Evolutionary conservation across 1,140 invertebrate genomes (phyloP).

Genomic region (Arion vulgaris): DNA sequence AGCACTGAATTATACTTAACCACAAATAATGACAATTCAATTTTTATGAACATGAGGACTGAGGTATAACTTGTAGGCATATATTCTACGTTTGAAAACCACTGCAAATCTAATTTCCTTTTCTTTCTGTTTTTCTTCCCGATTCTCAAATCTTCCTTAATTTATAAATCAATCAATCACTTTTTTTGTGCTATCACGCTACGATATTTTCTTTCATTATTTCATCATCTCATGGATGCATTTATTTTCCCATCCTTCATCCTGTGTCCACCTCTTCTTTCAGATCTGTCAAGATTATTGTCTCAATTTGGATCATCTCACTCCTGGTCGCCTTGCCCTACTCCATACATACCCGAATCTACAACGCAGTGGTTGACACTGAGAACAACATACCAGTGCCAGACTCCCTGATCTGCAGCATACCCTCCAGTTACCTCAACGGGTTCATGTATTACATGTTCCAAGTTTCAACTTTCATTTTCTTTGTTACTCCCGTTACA

Average conservation of each 20-base stretch:
- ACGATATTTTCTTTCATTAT: too few species aligned
- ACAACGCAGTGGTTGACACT: constrained; percentile 54
- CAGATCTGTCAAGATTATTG: constrained; percentile 84
- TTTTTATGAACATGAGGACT: too few species aligned
- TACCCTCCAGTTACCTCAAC: constrained; percentile 53
- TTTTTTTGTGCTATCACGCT: too few species aligned
- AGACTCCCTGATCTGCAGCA: constrained; percentile 68
- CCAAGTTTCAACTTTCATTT: constrained; percentile 69
- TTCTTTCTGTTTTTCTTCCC: too few species aligned
- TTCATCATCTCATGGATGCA: too few species aligned
- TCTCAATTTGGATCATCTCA: constrained; percentile 84
- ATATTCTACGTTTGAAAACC: too few species aligned
- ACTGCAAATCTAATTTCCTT: too few species aligned
- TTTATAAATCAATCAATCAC: too few species aligned
- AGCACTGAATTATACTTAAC: too few species aligned
- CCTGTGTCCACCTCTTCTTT: constrained; percentile 60
- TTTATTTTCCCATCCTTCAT: neutral
- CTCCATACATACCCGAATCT: constrained; percentile 64
- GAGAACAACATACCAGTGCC: constrained; percentile 50
- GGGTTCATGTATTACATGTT: constrained; percentile 61
- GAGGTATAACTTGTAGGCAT: too few species aligned
- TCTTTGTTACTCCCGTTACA: constrained; percentile 72
- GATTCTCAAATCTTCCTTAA: too few species aligned
- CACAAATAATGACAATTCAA: too few species aligned
- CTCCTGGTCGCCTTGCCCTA: constrained; percentile 84